These are phyloP conservation scores for Omphaloscelis lunosa DNA, from an alignment of 2,888 invertebrate genomes.

Conservation along the genomic window DNA sequence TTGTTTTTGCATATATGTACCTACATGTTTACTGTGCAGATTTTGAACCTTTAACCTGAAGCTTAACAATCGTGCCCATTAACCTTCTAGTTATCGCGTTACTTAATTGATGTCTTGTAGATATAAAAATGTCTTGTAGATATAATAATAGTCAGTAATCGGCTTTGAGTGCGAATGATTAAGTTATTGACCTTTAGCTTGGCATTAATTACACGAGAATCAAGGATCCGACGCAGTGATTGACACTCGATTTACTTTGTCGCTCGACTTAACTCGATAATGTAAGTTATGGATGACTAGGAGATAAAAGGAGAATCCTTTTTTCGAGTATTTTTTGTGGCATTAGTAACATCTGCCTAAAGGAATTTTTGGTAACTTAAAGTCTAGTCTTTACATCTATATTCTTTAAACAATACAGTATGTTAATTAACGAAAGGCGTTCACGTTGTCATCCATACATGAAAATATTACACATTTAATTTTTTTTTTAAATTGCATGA, in stretches of 20 bases:
- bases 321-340: background rate
- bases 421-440: too few species aligned
- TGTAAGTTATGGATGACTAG: background rate
- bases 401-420: background rate
- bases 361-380: background rate
- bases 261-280: constrained; percentile 7
- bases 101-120: background rate
- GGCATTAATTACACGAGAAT: constrained; percentile 12
- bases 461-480: too few species aligned
- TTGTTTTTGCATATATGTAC: background rate
- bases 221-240: constrained; percentile 1
- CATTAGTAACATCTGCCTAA: background rate
- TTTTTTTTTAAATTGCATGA: too few species aligned
- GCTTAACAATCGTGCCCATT: background rate
- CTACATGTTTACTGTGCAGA: background rate
- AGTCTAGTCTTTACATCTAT: background rate
- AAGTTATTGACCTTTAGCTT: constrained; percentile 16
- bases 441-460: too few species aligned
- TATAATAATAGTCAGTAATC: background rate
- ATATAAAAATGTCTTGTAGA: background rate
- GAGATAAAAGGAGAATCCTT: background rate
- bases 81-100: background rate
- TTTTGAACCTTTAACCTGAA: background rate
- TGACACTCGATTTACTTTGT: constrained; percentile 30
- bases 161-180: background rate